These are phyloP conservation scores for Nomada fabriciana DNA, from an alignment of 2,888 invertebrate species.

Conservation along the genomic window DNA sequence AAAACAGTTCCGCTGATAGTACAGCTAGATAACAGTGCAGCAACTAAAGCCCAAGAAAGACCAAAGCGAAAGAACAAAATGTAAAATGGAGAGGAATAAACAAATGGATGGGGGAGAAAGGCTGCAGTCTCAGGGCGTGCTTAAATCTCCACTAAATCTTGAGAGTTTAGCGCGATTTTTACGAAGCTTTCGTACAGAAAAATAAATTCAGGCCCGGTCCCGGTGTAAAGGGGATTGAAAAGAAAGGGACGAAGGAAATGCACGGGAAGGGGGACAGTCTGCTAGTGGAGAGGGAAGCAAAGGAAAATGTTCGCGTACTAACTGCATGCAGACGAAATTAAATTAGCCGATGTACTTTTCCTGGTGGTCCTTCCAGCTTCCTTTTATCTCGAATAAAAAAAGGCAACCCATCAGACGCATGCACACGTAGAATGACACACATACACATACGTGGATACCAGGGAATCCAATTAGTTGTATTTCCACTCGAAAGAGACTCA, in stretches of 20 bases:
- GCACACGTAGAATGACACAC: conserved; percentile 36
- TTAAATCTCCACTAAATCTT: conserved; percentile 63
- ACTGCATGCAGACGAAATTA: conserved; percentile 68
- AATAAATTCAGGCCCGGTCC: conserved; percentile 66
- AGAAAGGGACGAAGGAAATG: conserved; percentile 33
- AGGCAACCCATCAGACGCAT: conserved; percentile 16
- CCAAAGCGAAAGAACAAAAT: conserved; percentile 1
- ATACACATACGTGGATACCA: conserved; percentile 51
- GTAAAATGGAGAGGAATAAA: neutral
- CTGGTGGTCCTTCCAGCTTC: conserved; percentile 50
- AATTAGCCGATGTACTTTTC: conserved; percentile 72
- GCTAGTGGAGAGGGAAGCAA: conserved; percentile 3
- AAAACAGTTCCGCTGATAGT: conserved; percentile 20
- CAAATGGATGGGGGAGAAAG: conserved; percentile 2
- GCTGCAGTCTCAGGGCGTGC: conserved; percentile 40
- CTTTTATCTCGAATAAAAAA: conserved; percentile 41
- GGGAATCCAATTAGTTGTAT: conserved; percentile 73
- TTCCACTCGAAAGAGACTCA: conserved; percentile 71
- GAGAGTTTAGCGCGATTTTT: conserved; percentile 64
- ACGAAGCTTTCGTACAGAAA: conserved; percentile 61
- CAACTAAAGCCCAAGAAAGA: neutral
- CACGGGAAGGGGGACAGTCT: conserved; percentile 7
- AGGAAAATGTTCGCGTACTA: conserved; percentile 28
- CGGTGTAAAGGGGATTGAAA: conserved; percentile 44
- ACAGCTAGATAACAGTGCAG: neutral